Conservation (phyloP, 2,113 vertebrate genomes). For the Podarcis raffonei region DNA sequence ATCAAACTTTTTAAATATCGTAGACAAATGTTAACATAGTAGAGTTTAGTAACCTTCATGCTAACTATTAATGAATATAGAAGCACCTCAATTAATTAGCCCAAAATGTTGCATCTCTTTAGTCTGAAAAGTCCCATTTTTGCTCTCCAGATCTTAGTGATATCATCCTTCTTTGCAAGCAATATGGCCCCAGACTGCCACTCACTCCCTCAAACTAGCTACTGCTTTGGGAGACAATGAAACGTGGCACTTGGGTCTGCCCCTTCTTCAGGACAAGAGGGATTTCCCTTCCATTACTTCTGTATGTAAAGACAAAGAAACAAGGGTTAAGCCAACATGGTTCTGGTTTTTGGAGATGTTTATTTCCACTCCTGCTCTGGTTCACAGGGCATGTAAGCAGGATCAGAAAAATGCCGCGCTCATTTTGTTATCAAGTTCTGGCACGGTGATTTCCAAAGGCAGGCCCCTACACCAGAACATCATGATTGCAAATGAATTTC, state of each 20-base stretch:
- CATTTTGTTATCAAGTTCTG: constrained; percentile 61
- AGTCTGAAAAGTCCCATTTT: too few relatives aligned
- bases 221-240: constrained; percentile 50
- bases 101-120: too few relatives aligned
- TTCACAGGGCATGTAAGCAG: fast-evolving
- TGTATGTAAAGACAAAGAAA: background rate
- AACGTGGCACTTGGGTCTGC: constrained; percentile 9
- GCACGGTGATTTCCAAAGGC: constrained; percentile 59
- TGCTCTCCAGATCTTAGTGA: background rate
- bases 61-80: too few relatives aligned
- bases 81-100: too few relatives aligned
- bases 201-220: background rate
- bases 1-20: too few relatives aligned
- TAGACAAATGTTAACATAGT: too few relatives aligned
- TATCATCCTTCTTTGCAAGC: background rate
- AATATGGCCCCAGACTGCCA: too few relatives aligned
- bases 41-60: too few relatives aligned
- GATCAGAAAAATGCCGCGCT: constrained; percentile 31
- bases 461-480: constrained; percentile 54
- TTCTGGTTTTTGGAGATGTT: background rate
- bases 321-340: background rate
- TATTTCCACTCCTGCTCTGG: constrained; percentile 1
- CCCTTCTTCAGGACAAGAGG: constrained; percentile 17
- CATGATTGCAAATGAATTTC: constrained; percentile 54
- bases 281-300: constrained; percentile 12